phyloP scores from a whole-genome alignment of 2,113 vertebrate species.

The Rostratula benghalensis region DNA sequence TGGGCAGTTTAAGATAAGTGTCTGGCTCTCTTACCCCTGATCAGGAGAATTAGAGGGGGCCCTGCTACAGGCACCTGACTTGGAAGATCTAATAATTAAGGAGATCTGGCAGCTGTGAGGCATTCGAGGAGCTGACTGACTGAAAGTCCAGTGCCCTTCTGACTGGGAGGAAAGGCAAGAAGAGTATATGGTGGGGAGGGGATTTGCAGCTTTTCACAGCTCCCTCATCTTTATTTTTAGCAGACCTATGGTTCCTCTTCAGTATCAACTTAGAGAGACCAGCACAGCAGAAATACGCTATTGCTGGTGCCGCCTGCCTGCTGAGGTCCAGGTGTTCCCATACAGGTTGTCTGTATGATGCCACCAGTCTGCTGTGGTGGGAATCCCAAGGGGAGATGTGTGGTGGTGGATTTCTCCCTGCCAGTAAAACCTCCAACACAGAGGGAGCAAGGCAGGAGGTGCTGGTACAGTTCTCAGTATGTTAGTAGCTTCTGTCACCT shows the following conservation, averaged over 20 bases:
- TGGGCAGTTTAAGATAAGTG: not conserved
- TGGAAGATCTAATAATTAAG: not conserved
- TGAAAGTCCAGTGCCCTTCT: not conserved
- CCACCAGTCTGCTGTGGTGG: not conserved
- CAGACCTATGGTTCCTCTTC: not conserved
- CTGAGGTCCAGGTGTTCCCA: not conserved
- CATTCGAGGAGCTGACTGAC: not conserved
- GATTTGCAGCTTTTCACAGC: not conserved
- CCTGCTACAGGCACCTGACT: not conserved
- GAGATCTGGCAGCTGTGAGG: not conserved
- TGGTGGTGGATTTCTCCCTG: not conserved
- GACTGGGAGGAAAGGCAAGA: not conserved
- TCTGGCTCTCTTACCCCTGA: not conserved
- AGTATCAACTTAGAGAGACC: not conserved
- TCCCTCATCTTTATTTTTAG: not conserved
- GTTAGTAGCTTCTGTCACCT: not conserved
- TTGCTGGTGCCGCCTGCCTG: not conserved
- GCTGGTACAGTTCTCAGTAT: not conserved
- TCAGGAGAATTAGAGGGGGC: not conserved
- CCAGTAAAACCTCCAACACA: not conserved
- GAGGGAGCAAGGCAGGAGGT: not conserved
- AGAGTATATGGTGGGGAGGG: not conserved
- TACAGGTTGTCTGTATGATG: not conserved
- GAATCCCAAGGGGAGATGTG: not conserved
- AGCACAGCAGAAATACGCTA: not conserved